Percentiles rank a stretch among this genome's conserved stretches.
phyloP scores from a whole-genome alignment of 2,113 vertebrate species.

The Chauna torquata region DNA sequence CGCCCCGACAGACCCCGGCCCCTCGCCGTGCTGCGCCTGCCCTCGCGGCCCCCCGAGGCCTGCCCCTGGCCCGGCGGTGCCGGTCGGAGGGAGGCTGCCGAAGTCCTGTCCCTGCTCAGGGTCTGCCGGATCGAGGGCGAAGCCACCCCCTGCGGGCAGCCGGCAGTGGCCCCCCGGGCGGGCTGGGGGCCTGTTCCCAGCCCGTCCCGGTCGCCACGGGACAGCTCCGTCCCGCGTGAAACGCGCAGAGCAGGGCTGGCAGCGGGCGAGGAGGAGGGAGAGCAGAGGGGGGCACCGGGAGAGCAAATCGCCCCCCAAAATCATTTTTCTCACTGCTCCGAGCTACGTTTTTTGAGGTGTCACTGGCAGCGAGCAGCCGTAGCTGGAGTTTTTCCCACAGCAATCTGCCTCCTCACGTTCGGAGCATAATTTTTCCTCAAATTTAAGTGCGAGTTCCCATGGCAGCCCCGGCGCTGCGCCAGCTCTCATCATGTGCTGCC shows the following conservation, averaged over 20 bases:
- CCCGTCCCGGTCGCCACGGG: not conserved
- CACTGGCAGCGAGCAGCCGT: rapidly evolving
- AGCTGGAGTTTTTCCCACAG: not conserved
- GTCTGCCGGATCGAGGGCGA: rapidly evolving
- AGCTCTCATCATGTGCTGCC: not conserved
- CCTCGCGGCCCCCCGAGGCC: too few species aligned
- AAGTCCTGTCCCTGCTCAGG: too few species aligned
- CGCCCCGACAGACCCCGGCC: too few species aligned
- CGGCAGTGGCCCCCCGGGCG: too few species aligned
- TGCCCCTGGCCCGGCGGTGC: too few species aligned
- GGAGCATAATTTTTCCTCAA: not conserved
- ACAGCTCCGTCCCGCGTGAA: not conserved
- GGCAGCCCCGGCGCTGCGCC: not conserved
- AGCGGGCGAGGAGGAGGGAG: rapidly evolving
- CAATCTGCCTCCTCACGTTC: not conserved
- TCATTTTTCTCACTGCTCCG: rapidly evolving
- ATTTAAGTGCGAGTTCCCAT: rapidly evolving
- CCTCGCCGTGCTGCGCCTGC: too few species aligned
- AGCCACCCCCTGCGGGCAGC: not conserved
- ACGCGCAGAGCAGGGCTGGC: not conserved
- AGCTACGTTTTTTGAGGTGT: not conserved
- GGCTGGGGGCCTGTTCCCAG: too few species aligned
- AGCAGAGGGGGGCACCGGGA: not conserved
- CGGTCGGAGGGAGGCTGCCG: too few species aligned
- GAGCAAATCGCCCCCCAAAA: not conserved